These are phyloP conservation scores for Chloroclysta siterata DNA, from an alignment of 2,888 invertebrate species.

Conservation along the genomic window DNA sequence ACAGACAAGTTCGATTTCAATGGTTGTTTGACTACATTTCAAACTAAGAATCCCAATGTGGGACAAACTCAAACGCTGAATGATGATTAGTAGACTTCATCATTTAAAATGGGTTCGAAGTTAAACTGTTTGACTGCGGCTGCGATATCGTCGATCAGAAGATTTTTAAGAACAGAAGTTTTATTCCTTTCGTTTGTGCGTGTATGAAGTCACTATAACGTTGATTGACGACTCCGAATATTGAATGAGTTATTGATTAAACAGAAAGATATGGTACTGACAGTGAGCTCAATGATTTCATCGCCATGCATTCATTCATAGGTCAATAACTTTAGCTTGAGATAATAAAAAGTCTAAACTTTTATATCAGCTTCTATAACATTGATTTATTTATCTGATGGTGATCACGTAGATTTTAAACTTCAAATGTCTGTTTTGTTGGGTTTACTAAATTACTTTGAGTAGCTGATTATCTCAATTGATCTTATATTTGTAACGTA, in stretches of 20 bases:
- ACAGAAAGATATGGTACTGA: slow-evolving; percentile 17
- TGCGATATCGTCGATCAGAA: neutral
- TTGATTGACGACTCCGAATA: slow-evolving; percentile 18
- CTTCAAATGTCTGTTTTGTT: slow-evolving; percentile 8
- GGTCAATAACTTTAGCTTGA: slow-evolving; percentile 29
- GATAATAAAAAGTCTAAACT: neutral
- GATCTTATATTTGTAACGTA: no score
- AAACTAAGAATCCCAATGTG: neutral
- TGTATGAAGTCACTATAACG: slow-evolving; percentile 2
- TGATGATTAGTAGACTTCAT: no score
- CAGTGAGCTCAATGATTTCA: slow-evolving; percentile 11
- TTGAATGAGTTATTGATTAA: slow-evolving; percentile 27
- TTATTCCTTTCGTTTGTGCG: neutral
- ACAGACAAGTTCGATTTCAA: slow-evolving; percentile 40
- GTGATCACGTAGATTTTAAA: slow-evolving; percentile 4
- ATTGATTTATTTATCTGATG: slow-evolving; percentile 5
- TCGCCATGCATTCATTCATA: slow-evolving; percentile 12
- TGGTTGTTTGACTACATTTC: slow-evolving; percentile 22
- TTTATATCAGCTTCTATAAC: slow-evolving; percentile 5
- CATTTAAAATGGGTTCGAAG: neutral
- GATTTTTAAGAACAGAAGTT: neutral
- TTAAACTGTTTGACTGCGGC: no score
- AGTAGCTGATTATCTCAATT: no score
- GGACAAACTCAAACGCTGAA: neutral
- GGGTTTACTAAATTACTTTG: neutral